Percentiles rank a stretch among this genome's conserved stretches.
Conservation (phyloP, 2,797 vertebrate genomes). For the Pyrocephalus nanus region DNA sequence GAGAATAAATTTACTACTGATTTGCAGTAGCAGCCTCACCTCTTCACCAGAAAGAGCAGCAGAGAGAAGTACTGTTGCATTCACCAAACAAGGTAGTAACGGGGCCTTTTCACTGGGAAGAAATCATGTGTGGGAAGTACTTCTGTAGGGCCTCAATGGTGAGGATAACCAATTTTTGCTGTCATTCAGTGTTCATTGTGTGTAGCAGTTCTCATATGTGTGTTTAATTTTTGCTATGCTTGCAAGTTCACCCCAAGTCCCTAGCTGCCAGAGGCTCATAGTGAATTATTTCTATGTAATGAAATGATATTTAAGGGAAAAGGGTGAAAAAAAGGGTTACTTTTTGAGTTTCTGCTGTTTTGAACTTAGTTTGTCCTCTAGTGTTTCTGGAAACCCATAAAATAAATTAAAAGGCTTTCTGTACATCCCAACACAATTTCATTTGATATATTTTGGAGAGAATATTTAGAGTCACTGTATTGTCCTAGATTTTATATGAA, state of each 20-base stretch:
- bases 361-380: neutral
- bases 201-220: neutral
- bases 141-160: neutral
- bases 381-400: neutral
- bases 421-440: neutral
- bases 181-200: neutral
- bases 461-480: neutral
- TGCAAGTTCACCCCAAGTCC: neutral
- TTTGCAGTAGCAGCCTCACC: neutral
- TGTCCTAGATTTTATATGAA: slow-evolving; percentile 11
- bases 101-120: neutral
- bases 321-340: neutral
- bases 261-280: neutral
- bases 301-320: neutral
- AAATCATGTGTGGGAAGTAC: neutral
- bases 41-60: neutral
- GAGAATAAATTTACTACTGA: neutral
- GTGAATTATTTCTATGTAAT: neutral
- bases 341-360: neutral
- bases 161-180: neutral
- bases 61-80: neutral
- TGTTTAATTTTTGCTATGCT: neutral
- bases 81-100: neutral
- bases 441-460: neutral
- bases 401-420: neutral